Evolutionary conservation across 2,888 invertebrate species (phyloP), one percentile per base, ranked within the genome.

Genomic region (Tenthredo mesomela): DNA sequence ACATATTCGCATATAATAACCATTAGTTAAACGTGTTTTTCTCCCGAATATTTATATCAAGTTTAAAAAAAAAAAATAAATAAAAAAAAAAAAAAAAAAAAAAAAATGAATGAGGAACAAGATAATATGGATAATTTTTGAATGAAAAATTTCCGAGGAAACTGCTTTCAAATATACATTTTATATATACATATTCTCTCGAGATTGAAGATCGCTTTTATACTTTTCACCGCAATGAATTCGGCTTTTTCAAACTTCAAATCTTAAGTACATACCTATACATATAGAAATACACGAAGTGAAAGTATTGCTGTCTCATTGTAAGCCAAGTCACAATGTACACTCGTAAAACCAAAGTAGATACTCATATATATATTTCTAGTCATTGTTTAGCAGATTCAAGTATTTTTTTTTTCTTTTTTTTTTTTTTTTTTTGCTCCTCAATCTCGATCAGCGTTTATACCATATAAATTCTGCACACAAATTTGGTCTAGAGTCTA

Each of bases 261-360:
- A 67, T 67, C 33, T 67, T 18, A 15, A 29, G 67, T 29, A 67
- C 70, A 37, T 3, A n/a, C 43, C 25, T 21, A 40, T 10, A 73
- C 0, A 43, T 21, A 43, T 21, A 25, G 4, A 61, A 12, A 25
- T 25, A 73, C 43, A 21, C 21, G 71, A 43, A 73, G 71, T 73
- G 71, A 73, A 73, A 73, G 71, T 73, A 73, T 43, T 4, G 71
- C 18, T 43, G 61, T 61, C 61, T 9, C 37, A 71, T 71, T 71
- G 37, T 71, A 10, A 29, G 7, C 33, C 18, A 37, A 15, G 18
- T 33, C 18, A 33, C 18, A 25, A 70, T 70, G 15, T 9, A 70
- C 37, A 70, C 10, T n/a, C n/a, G 3, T n/a, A n/a, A 37, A n/a
- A 40, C 9, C 37, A 21, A n/a, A 71, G n/a, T n/a, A 40, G 0